Percentiles rank a stretch among this genome's conserved stretches.
Evolutionary conservation across 2,797 vertebrate species (phyloP).

Genomic region (Dromococcyx pavoninus): DNA sequence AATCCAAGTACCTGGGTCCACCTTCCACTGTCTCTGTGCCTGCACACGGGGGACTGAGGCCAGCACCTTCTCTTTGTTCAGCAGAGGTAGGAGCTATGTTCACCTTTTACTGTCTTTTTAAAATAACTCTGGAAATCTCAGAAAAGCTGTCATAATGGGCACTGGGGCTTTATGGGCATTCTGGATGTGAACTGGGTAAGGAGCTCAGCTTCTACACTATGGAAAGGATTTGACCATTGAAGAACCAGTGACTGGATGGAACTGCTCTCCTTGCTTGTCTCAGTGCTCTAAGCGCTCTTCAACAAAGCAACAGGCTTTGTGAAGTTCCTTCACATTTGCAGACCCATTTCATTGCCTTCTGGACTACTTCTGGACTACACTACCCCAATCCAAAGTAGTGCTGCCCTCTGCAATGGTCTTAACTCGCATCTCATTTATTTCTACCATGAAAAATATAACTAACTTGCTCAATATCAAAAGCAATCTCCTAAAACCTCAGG

Average conservation of each 20-base stretch:
- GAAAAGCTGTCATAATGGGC: fast-evolving
- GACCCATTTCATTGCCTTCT: not conserved
- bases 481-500: not conserved
- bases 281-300: not conserved
- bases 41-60: fast-evolving
- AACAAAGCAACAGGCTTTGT: not conserved
- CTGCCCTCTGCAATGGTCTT: not conserved
- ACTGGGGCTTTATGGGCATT: not conserved
- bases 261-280: not conserved
- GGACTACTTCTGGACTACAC: not conserved
- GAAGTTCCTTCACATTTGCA: not conserved
- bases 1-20: not conserved
- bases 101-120: not conserved
- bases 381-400: not conserved
- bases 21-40: not conserved
- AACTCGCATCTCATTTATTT: not conserved
- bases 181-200: not conserved
- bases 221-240: not conserved
- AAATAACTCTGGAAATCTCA: not conserved
- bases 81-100: not conserved
- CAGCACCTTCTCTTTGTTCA: not conserved
- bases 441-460: not conserved
- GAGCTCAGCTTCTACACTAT: not conserved
- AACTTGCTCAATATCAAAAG: not conserved
- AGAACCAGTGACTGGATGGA: not conserved